Conservation (phyloP, 2,113 vertebrate genomes). For the Numida meleagris region DNA sequence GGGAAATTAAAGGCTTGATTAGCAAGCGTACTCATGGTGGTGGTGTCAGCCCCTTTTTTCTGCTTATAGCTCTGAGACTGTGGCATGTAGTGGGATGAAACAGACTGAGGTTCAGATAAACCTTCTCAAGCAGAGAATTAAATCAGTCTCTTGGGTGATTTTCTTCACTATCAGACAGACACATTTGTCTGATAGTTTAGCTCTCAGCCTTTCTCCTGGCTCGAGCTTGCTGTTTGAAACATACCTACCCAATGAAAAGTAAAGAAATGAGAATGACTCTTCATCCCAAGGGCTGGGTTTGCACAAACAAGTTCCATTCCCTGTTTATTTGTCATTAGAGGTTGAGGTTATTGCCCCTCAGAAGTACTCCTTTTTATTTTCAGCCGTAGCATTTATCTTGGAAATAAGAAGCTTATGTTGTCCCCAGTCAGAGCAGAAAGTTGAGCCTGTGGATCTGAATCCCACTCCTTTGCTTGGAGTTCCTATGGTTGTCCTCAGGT, state of each 20-base stretch:
- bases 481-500: neutral
- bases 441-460: neutral
- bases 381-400: neutral
- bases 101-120: neutral
- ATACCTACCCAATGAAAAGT: neutral
- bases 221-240: neutral
- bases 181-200: neutral
- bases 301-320: neutral
- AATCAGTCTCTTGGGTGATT: neutral
- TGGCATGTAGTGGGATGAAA: neutral
- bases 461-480: neutral
- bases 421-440: neutral
- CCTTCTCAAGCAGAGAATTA: slow-evolving; percentile 15
- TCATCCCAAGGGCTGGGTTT: neutral
- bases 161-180: neutral
- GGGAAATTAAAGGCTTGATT: slow-evolving; percentile 41
- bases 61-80: neutral
- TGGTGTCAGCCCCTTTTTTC: neutral
- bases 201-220: neutral
- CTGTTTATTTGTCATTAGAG: neutral
- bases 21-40: neutral
- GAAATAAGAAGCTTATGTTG: neutral
- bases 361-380: neutral
- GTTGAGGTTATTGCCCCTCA: neutral
- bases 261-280: neutral